Evolutionary conservation across 2,113 vertebrate species (phyloP).

Genomic region (Phaetusa simplex): DNA sequence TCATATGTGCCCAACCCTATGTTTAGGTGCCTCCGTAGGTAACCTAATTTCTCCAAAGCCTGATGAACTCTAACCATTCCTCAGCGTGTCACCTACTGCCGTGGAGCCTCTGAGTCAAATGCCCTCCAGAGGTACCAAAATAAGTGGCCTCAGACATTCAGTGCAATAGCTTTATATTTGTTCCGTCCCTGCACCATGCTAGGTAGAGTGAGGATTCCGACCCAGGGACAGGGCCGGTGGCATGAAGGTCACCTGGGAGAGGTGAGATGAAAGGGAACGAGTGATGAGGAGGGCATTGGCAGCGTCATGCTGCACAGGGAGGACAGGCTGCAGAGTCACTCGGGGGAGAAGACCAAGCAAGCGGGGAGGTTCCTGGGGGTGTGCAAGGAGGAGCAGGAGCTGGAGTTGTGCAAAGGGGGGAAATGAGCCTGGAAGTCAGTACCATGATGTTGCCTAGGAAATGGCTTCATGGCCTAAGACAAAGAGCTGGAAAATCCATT

Average conservation of each 20-base stretch:
- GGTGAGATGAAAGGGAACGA: not conserved
- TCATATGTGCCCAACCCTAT: not conserved
- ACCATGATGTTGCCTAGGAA: not conserved
- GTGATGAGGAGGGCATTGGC: not conserved
- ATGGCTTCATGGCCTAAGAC: not conserved
- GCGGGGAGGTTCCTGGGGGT: fast-evolving
- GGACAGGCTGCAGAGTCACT: not conserved
- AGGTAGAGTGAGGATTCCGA: not conserved
- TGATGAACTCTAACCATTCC: not conserved
- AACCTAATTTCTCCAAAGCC: not conserved
- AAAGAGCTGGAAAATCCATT: not conserved
- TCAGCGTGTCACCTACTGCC: not conserved
- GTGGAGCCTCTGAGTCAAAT: not conserved
- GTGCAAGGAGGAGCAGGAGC: not conserved
- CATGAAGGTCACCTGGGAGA: not conserved
- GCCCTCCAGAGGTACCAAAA: not conserved
- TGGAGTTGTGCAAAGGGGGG: not conserved
- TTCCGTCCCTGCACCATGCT: not conserved
- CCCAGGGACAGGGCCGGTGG: not conserved
- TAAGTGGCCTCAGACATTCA: not conserved
- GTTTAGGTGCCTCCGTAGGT: not conserved
- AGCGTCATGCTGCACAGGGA: not conserved
- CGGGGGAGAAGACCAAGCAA: not conserved
- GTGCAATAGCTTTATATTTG: not conserved
- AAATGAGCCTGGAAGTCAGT: not conserved